Base-by-base conservation (phyloP, 1,140 invertebrate species). In the Centruroides vittatus region DNA sequence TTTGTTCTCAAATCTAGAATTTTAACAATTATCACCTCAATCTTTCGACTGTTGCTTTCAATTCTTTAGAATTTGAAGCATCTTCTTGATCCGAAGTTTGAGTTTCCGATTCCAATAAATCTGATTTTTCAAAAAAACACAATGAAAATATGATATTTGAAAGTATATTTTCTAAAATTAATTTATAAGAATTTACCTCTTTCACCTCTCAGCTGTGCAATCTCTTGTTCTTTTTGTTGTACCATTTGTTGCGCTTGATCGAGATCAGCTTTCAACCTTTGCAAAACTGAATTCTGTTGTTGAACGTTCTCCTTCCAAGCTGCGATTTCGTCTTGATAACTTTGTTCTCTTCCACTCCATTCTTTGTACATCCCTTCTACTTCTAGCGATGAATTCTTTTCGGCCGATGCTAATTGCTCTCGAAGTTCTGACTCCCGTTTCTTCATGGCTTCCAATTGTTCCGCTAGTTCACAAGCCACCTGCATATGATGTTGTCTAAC, bases 211-310 rank as follows among this genome's bases (percentile, higher is more conserved):
- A 60, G 12, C 9, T 55, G 13, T 41, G 48, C 48, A 5, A 63
- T 23, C n/a, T 51, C 8, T n/a, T 60, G 35, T 54, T 60, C 62
- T 60, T 63, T 63, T 36, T 60, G 52, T 47, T n/a, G 58, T 13
- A 63, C 8, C 10, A 10, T 52, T 13, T n/a, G 50, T 60, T 60
- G 56, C 9, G 62, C 23, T 51, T 60, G 58, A 13, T 63, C 62
- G 57, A 63, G 55, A 9, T 63, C 62, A 48, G 59, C 62, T 49
- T 63, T 63, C 11, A 63, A 54, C 48, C 62, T 50, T 9, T 57
- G 12, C 11, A 63, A 50, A 57, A 63, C 62, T 41, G 62, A 54
- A 63, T 63, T 63, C 57, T 63, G 62, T 46, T 63, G 62, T 41
- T 52, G 47, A 48, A 63, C 59, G 54, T 63, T 63, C 5, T 63